These are phyloP conservation scores for Ursus arctos DNA, from an alignment of 2,113 vertebrate genomes.

Conservation along the genomic window DNA sequence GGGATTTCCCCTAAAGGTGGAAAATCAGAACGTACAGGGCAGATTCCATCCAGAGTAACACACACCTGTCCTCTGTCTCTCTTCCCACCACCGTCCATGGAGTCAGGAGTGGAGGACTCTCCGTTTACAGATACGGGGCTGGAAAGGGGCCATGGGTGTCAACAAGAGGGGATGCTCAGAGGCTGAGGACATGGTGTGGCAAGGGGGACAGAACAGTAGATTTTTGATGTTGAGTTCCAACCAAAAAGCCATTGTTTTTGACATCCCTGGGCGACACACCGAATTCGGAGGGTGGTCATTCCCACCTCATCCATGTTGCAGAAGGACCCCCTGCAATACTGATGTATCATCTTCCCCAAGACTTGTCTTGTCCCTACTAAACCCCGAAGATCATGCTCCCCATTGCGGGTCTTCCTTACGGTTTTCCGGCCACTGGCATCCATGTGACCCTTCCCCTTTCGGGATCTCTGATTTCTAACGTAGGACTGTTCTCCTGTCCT, in stretches of 20 bases:
- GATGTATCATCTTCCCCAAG: not conserved
- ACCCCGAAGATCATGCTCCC: not conserved
- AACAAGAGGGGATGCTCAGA: not conserved
- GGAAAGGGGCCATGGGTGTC: not conserved
- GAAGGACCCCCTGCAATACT: fast-evolving
- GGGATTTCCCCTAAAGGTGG: not conserved
- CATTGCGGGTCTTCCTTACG: not conserved
- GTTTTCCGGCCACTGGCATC: not conserved
- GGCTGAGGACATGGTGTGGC: fast-evolving
- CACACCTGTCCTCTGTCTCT: not conserved
- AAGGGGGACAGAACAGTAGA: fast-evolving
- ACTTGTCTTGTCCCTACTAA: fast-evolving
- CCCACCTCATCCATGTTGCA: too few relatives aligned
- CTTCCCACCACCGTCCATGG: not conserved
- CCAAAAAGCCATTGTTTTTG: not conserved
- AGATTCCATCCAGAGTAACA: not conserved
- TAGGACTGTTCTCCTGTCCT: not conserved
- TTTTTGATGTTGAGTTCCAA: too few relatives aligned
- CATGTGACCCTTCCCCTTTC: not conserved
- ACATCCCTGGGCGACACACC: not conserved
- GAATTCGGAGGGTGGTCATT: fast-evolving
- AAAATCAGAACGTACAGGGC: not conserved
- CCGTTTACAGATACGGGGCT: fast-evolving
- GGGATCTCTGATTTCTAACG: not conserved
- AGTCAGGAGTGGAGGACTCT: not conserved